Conservation (phyloP, 2,797 vertebrate genomes). For the Limnodromus scolopaceus region DNA sequence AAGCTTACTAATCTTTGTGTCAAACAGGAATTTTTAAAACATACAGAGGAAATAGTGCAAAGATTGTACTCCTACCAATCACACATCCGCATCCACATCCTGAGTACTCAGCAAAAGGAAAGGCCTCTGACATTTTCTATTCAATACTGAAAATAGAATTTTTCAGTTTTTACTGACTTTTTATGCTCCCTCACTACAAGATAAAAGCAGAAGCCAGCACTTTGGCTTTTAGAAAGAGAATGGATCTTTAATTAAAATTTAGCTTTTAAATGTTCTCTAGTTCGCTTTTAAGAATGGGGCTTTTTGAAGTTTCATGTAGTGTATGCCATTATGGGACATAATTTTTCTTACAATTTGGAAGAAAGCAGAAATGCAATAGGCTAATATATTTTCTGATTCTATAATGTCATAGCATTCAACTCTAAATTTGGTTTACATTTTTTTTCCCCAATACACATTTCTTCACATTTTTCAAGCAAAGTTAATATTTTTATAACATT, state of each 20-base stretch:
- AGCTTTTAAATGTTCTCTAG: background rate
- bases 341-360: background rate
- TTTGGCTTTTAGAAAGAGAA: background rate
- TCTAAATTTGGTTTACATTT: background rate
- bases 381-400: background rate
- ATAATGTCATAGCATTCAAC: background rate
- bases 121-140: background rate
- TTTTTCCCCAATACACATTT: background rate
- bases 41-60: background rate
- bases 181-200: background rate
- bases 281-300: background rate
- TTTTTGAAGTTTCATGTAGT: background rate
- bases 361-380: background rate
- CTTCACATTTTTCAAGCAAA: background rate
- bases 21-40: background rate
- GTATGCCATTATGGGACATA: background rate
- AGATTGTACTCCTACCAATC: background rate
- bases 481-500: background rate
- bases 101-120: background rate
- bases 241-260: background rate
- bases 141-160: background rate
- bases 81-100: background rate
- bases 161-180: background rate
- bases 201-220: accelerated
- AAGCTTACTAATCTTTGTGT: background rate